Evolutionary conservation across 2,113 vertebrate genomes (phyloP), one percentile per base, ranked within the genome.

Genomic region (Megaceryle maxima): DNA sequence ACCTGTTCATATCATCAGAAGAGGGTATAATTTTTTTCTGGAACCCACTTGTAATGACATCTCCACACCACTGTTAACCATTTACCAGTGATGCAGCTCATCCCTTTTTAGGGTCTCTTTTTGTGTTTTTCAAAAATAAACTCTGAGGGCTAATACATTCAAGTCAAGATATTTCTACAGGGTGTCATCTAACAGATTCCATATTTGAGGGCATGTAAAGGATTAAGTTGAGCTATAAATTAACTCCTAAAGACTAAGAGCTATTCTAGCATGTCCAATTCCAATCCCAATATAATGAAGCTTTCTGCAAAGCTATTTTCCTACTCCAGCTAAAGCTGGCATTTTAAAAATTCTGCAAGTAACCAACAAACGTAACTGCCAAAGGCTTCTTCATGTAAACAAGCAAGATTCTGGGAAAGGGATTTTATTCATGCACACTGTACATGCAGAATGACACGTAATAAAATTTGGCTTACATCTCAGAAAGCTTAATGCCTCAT

Each of bases 221-320:
- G 95, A 95, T 92, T 90, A 88, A 92, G 56, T 6, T 2, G 11
- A 94, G 60, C 83, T 94, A 87, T 75, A 92, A 87, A 95, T 87
- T 91, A 91, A 93, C 63, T 84, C 92, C 48, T 66, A 70, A 81
- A 94, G 59, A 74, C 87, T 90, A 18, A 80, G 31, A 89, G 51
- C 63, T 74, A 91, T 75, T 75, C 76, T 17, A 89, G 82, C 60
- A 55, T 13, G 18, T 16, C 53, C 82, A 83, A 14, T 51, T 79
- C 22, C 76, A 92, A 89, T 83, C 57, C 43, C 31, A 81, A 13
- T 43, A 64, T 19, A 84, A 85, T 3, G 1, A 91, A 86, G 83
- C 72, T 90, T 89, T 83, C 92, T 88, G 31, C 44, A 93, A 85
- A 94, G 35, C 26, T 88, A 60, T 22, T 84, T 80, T 85, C 37